Evolutionary conservation across 2,888 invertebrate species (phyloP), one percentile per base, ranked within the genome.

Genomic region (Lithophane leautieri): DNA sequence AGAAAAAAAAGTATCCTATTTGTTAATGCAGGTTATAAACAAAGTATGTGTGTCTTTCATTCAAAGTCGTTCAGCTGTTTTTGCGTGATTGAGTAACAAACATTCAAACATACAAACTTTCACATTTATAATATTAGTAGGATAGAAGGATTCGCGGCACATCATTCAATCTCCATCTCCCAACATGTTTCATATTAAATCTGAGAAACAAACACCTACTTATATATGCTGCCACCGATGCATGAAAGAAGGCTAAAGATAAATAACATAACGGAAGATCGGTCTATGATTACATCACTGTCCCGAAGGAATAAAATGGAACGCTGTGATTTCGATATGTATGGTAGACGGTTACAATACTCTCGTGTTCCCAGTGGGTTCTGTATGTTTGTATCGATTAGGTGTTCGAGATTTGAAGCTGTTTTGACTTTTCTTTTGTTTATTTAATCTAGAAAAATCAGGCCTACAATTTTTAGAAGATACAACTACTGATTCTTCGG

Each of bases 101-200:
- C 47, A 16, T 47, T 16, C 16, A 47, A 50, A 50, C 19, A 16
- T 47, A 47, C 16, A 47, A 47, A 47, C 50, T 50, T 50, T 50
- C 50, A 50, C 50, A 50, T 50, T 50, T 8, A 8, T 50, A 19
- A 50, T 19, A 19, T 19, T 52, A 63, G 25, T 28, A 25, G 8
- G 4, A 65, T 25, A 25, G 28, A 8, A 22, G 8, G 4, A 50
- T 56, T 19, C 50, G 50, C 22, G 22, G 8, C 50, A 50, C 22
- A 22, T 50, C 50, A 50, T 50, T 50, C 22, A 79, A 82, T 78
- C 81, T 85, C 78, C 78, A 80, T 89, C 28, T 12, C 47, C 19
- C 19, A 86, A 89, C 88, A 87, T 89, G 85, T 87, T 86, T 84
- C 88, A 88, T 92, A 93, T 91, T 91, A 90, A 91, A 93, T 92